Base-by-base conservation (phyloP, 2,113 vertebrate species). In the Podarcis raffonei region DNA sequence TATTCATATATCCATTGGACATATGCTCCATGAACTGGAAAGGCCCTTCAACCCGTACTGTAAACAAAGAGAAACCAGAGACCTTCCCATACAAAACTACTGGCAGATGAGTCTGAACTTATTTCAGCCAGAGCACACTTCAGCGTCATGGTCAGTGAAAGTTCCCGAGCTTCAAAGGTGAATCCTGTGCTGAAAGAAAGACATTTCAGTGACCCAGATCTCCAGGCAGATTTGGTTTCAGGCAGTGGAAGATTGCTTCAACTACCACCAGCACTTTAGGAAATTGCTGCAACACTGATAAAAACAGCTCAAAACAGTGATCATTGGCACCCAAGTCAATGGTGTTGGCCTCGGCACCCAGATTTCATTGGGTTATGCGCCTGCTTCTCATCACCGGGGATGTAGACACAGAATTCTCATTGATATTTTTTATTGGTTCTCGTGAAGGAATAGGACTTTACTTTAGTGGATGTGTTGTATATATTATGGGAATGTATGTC, bases 111-210 rank as follows among this genome's bases (percentile, higher is more conserved):
- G 95, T 96, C 59, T 62, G 96, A 97, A 97, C 96, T 96, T 97
- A 96, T 96, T 97, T 95, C 87, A 94, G 93, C 95, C 94, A 82
- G 95, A 96, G 94, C 97, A 96, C 97, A 97, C 97, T 96, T 94
- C 32, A 35, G 95, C 96, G 97, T 97, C 97, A 98, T 97, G 98
- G 98, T 98, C 98, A 98, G 95, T 98, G 97, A 96, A 97, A 97
- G 96, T 95, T 96, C 97, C 96, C 66, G 90, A 96, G 94, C 96
- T 95, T 95, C 96, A 97, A 98, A 97, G 97, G 96, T 98, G 93
- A 97, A 97, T 97, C 97, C 96, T 96, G 95, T 94, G 96, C 97
- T 97, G 97, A 97, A 97, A 98, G 97, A 96, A 96, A 97, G 97
- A 97, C 97, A 62, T 97, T 98, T 94, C 97, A 80, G 94, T 98